Evolutionary conservation across 2,888 invertebrate genomes (phyloP).

Genomic region (Ellobium chinense): DNA sequence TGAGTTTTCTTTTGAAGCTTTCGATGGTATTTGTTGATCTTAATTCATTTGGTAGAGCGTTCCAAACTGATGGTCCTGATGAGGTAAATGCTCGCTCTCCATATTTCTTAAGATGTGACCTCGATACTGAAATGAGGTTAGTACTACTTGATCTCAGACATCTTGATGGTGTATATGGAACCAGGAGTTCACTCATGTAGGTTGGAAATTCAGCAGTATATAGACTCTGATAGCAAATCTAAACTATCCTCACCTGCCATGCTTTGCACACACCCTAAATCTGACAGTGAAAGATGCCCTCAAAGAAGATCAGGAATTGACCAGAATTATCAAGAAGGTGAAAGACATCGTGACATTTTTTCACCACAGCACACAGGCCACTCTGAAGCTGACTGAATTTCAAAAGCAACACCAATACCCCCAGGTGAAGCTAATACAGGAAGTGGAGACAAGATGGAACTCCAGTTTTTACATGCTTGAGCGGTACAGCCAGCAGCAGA

Average conservation of each 20-base stretch:
- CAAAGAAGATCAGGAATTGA: background rate
- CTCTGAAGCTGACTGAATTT: background rate
- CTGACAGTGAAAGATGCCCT: background rate
- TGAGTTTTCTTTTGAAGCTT: too few species aligned
- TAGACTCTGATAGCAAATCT: too few species aligned
- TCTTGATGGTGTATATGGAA: too few species aligned
- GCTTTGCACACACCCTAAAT: background rate
- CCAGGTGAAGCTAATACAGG: background rate
- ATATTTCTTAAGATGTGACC: too few species aligned
- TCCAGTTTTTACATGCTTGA: background rate
- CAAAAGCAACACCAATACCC: background rate
- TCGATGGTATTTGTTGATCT: too few species aligned
- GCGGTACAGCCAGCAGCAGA: background rate
- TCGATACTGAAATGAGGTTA: too few species aligned
- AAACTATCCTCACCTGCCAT: background rate
- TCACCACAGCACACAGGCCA: background rate
- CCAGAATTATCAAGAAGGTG: background rate
- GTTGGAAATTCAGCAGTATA: too few species aligned
- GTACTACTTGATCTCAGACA: too few species aligned
- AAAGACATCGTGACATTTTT: background rate
- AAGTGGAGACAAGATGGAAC: background rate
- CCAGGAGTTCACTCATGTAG: too few species aligned
- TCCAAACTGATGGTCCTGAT: too few species aligned
- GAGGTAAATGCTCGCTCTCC: too few species aligned
- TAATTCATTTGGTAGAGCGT: too few species aligned